Percentiles rank a stretch among this genome's conserved stretches.
Conservation (phyloP, 92 coral and sea anemone genomes). For the Bergia sp. region DNA sequence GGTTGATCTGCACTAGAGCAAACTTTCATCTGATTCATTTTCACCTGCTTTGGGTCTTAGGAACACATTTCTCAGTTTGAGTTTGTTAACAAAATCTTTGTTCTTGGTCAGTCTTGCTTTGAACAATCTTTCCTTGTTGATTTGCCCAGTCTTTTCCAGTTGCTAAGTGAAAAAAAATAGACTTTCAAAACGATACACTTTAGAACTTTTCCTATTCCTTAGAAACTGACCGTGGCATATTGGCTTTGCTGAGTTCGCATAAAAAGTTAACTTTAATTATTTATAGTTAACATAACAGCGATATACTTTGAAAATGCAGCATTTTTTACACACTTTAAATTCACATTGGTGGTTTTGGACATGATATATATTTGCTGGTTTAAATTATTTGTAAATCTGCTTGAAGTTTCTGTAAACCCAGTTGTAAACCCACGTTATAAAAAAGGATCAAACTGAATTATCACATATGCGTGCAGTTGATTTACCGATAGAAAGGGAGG, state of each 20-base stretch:
- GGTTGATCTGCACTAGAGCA: too few relatives aligned
- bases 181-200: neutral
- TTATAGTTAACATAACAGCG: neutral
- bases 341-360: neutral
- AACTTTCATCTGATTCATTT: too few relatives aligned
- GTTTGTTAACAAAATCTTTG: neutral
- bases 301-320: neutral
- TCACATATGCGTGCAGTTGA: neutral
- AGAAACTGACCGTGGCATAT: neutral
- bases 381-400: too few relatives aligned
- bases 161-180: neutral
- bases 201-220: too few relatives aligned
- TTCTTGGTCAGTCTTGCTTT: neutral
- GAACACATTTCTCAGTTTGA: too few relatives aligned
- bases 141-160: neutral
- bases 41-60: too few relatives aligned
- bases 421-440: neutral
- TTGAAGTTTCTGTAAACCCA: too few relatives aligned
- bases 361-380: neutral
- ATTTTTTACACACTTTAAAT: neutral
- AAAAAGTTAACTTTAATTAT: neutral
- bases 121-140: too few relatives aligned
- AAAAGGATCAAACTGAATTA: neutral
- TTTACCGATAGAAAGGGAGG: neutral
- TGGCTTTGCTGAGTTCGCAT: neutral